Percentiles rank a stretch among this genome's conserved stretches.
Evolutionary conservation across 2,888 invertebrate genomes (phyloP).

Genomic region (Drosophila setosimentum): DNA sequence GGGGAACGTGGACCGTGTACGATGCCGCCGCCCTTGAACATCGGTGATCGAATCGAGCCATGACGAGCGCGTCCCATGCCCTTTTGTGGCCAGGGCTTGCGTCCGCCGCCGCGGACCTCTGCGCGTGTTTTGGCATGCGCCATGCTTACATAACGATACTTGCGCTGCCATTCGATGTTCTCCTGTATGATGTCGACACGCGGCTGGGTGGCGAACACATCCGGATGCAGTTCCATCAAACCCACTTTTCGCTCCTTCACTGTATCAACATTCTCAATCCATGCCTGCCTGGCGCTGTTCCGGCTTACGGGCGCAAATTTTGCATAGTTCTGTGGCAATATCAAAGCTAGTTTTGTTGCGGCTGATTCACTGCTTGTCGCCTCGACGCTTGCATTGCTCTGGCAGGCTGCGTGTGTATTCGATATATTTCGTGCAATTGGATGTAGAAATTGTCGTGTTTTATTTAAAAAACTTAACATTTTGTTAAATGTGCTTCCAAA

Average conservation of each 20-base stretch:
- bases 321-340: constrained; percentile 72
- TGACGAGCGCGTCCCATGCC: constrained; percentile 95
- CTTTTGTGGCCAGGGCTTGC: constrained; percentile 99
- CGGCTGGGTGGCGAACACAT: constrained; percentile 92
- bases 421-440: constrained; percentile 62
- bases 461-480: constrained; percentile 81
- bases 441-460: constrained; percentile 63
- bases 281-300: constrained; percentile 88
- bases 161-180: constrained; percentile 94
- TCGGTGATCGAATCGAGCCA: constrained; percentile 95
- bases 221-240: constrained; percentile 95
- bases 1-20: constrained; percentile 97
- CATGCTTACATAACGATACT: constrained; percentile 93
- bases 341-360: constrained; percentile 51
- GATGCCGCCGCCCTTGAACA: constrained; percentile 93
- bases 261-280: constrained; percentile 94
- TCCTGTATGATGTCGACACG: constrained; percentile 94
- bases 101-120: constrained; percentile 95
- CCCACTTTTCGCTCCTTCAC: constrained; percentile 92
- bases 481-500: constrained; percentile 32
- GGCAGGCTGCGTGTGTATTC: constrained; percentile 27
- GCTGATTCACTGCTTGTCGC: not conserved
- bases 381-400: constrained; percentile 32
- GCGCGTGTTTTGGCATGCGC: constrained; percentile 91
- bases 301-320: constrained; percentile 66